phyloP scores from a whole-genome alignment of 2,888 invertebrate genomes.

The Melanargia galathea region DNA sequence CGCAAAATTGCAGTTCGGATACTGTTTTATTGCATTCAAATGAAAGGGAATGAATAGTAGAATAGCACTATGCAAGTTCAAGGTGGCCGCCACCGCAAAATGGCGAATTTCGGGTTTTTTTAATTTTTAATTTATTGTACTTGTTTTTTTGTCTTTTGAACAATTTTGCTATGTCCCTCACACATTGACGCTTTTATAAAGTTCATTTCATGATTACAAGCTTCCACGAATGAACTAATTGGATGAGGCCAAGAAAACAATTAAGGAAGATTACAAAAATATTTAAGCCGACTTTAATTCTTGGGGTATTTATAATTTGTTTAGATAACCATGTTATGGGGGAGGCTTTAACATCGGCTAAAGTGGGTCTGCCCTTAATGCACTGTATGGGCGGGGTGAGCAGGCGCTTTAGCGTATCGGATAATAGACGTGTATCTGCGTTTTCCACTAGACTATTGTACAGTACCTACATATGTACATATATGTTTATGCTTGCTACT shows the following conservation, averaged over 20 bases:
- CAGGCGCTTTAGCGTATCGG: conserved; percentile 25
- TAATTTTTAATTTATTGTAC: too few relatives aligned
- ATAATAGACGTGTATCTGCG: conserved; percentile 37
- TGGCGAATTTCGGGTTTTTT: too few relatives aligned
- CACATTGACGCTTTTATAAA: not conserved
- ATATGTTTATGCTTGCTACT: not conserved
- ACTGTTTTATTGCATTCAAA: too few relatives aligned
- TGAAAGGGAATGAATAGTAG: too few relatives aligned
- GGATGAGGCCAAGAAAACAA: not conserved
- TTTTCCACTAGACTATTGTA: conserved; percentile 31
- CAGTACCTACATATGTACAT: not conserved
- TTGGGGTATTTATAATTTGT: conserved; percentile 20
- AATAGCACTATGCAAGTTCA: too few relatives aligned
- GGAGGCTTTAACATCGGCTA: conserved; percentile 23
- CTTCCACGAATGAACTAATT: not conserved
- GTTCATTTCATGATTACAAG: not conserved
- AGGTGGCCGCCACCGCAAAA: too few relatives aligned
- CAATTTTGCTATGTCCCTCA: not conserved
- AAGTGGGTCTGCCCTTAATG: conserved; percentile 28
- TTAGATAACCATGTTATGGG: conserved; percentile 19
- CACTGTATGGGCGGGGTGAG: conserved; percentile 21
- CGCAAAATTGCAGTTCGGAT: too few relatives aligned
- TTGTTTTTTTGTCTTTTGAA: too few relatives aligned
- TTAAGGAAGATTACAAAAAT: not conserved
- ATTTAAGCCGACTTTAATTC: conserved; percentile 8